Conservation (phyloP, 2,113 vertebrate genomes). For the Grammomys surdaster region DNA sequence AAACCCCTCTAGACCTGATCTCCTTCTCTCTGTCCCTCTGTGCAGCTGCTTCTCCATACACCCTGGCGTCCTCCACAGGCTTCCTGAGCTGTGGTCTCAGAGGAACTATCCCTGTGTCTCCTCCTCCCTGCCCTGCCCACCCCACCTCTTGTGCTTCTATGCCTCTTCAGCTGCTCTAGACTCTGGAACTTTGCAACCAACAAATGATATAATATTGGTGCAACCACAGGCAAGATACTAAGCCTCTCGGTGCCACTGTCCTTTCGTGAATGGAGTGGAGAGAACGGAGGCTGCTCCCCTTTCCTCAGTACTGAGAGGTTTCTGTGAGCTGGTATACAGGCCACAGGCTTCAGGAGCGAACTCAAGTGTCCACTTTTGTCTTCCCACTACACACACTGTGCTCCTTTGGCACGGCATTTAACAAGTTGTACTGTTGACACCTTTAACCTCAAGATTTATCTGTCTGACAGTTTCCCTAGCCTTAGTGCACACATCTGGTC, state of each 20-base stretch:
- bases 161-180: background rate
- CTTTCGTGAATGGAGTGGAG: background rate
- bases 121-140: background rate
- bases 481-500: background rate
- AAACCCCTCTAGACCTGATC: background rate
- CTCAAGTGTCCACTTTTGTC: background rate
- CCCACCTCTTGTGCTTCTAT: background rate
- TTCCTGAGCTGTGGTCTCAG: background rate
- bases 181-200: background rate
- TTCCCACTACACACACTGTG: background rate
- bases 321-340: fast-evolving
- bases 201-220: background rate
- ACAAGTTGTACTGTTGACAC: background rate
- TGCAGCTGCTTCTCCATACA: background rate
- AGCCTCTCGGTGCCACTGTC: background rate
- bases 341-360: background rate
- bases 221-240: background rate
- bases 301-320: background rate
- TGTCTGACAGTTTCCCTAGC: background rate
- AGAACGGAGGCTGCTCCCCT: background rate
- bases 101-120: background rate
- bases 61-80: background rate
- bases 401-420: background rate
- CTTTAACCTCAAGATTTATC: background rate
- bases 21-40: background rate